Base-by-base conservation (phyloP, 92 coral and sea anemone genomes). In the Palythoa grandiflora region DNA sequence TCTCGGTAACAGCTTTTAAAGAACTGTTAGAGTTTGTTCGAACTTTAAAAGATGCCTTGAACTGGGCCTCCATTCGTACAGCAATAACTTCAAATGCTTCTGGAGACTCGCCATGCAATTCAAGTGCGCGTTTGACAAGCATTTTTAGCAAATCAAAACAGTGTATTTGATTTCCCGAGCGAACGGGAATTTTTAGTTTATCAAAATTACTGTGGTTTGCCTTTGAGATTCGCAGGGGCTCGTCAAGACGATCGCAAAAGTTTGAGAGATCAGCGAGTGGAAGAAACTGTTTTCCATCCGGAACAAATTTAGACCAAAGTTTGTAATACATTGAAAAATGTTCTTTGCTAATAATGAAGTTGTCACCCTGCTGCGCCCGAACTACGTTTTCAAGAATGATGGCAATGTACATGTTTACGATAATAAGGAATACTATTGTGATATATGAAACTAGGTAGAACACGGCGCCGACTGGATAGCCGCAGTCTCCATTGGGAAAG, bases 381-480 rank as follows among this genome's bases (percentile, higher is more conserved):
- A 93, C 96, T 13, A 97, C 98, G 87, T 97, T 97, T 68, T 97
- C 98, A 57, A 97, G 79, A 53, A 97, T 91, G 8, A 97, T 93
- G 9, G 99, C 99, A 55, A 97, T 97, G 92, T 97, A 93, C 98
- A 97, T 97, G 88, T 97, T 97, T 1, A 97, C 98, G 52, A 97
- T 93, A 9, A 93, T 96, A 51, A 97, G 81, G 75, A 91, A 95
- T 19, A 96, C 98, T 2, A 93, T 76, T 15, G 93, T 89, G 21
- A 97, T 94, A 55, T 93, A 97, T 16, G 94, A 88, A 19, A 96
- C 95, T 19, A 97, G 87, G 57, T 80, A 95, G 19, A 94, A 75
- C 35, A 92, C 91, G 7, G 96, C 94, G 11, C 94, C 94, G 0
- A 97, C 39, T 6, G 95, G 93, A 57, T 87, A 89, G 8, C 99